phyloP scores from a whole-genome alignment of 2,113 vertebrate species.

The Balaeniceps rex region DNA sequence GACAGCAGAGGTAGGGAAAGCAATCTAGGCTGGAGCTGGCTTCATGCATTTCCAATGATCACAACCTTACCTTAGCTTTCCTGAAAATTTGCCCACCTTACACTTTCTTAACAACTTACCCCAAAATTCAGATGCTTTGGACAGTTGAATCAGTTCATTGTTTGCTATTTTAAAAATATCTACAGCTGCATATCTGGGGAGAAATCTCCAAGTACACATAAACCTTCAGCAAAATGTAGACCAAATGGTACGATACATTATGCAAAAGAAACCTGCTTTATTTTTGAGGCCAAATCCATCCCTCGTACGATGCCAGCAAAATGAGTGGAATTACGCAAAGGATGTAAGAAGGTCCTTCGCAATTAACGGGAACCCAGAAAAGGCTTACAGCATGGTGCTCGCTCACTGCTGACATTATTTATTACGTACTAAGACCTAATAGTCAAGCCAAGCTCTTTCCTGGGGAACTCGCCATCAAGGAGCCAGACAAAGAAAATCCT shows the following conservation, averaged over 20 bases:
- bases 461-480: neutral
- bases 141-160: constrained; percentile 32
- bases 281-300: constrained; percentile 36
- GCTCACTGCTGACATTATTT: neutral
- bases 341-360: constrained; percentile 1
- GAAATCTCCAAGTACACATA: constrained; percentile 33
- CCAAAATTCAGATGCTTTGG: neutral
- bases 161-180: constrained; percentile 32
- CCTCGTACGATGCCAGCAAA: neutral
- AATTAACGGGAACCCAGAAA: neutral
- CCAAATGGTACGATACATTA: constrained; percentile 59
- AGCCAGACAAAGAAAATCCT: constrained; percentile 12
- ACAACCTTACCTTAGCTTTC: constrained; percentile 5
- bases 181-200: constrained; percentile 31
- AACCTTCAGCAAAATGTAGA: constrained; percentile 46
- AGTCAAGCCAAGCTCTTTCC: neutral
- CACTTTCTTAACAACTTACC: neutral
- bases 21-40: neutral
- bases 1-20: neutral
- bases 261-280: constrained; percentile 55
- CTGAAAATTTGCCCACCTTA: neutral
- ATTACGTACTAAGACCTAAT: neutral
- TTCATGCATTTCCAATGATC: neutral
- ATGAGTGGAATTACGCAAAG: constrained; percentile 38
- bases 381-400: neutral